Evolutionary conservation across 2,113 vertebrate genomes (phyloP), one percentile per base, ranked within the genome.

Genomic region (Oncorhynchus tshawytscha): DNA sequence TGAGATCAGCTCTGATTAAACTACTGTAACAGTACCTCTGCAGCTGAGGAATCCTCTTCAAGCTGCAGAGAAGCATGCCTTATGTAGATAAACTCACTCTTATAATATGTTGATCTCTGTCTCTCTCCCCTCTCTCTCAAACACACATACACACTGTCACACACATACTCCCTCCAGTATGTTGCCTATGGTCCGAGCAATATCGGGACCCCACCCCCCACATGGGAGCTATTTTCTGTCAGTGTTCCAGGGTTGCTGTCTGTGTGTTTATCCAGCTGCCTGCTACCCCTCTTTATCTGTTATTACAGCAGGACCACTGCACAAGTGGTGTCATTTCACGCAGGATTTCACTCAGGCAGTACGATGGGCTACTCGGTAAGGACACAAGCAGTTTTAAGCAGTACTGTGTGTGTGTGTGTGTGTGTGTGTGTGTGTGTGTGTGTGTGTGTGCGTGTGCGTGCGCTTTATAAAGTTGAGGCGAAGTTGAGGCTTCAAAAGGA

Each of bases 211-310:
- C 34, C 34, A 39, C 15, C 65, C 11, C 9, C 27, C 27, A 16
- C 25, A 31, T 64, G 74, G 79, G 78, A 78, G 70, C 77, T 80
- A 2, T 76, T 72, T 76, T 81, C 79, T 49, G 70, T 70, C 29
- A 70, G n/a, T 24, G 68, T 70, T 70, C 70, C 45, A 71, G 34
- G 29, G 31, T 45, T n/a, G 13, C 45, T 25, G 31, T 70, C 45
- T 25, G 31, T 70, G 73, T 51, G 67, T 77, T 79, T 69, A 18
- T 78, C 29, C 83, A 86, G 83, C 84, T 85, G 85, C n/a, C 65
- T 77, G 62, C 54, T 6, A 57, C 3, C 16, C 54, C 16, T 57
- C 54, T 57, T 16, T 57, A 20, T 45, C 54, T 57, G 54, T 57
- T 57, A 57, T 57, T 57, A 57, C 54, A 57, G 54, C 54, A 57